A percentile compares a stretch with the other conserved stretches of the same genome.
phyloP scores from a whole-genome alignment of 2,797 vertebrate species.

The Poeciliopsis gracilis region DNA sequence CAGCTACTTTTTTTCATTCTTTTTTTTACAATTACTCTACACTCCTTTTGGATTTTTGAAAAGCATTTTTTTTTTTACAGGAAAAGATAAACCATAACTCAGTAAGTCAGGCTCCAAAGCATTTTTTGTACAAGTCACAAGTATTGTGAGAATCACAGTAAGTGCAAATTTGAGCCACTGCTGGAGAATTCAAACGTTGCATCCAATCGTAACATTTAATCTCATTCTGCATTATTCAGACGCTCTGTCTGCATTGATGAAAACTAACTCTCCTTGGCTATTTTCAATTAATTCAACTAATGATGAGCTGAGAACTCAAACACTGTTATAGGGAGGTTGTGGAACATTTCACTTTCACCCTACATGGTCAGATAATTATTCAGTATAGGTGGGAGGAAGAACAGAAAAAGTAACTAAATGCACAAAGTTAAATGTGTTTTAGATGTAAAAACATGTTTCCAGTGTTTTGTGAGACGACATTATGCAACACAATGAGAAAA shows the following conservation, averaged over 20 bases:
- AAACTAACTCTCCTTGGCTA: background rate
- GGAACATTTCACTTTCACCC: background rate
- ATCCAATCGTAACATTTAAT: background rate
- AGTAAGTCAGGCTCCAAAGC: too few relatives aligned
- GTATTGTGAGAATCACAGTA: background rate
- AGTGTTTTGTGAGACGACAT: background rate
- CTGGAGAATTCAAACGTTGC: background rate
- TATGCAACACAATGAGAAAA: background rate
- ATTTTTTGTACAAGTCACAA: background rate
- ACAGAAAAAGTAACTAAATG: background rate
- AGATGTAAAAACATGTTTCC: background rate
- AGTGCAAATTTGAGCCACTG: background rate
- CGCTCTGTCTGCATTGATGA: background rate
- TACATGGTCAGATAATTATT: background rate
- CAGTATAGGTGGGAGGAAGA: too few relatives aligned
- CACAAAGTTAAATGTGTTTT: background rate
- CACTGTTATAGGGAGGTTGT: background rate
- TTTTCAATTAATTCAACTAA: background rate
- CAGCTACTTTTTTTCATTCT: background rate
- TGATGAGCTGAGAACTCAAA: background rate
- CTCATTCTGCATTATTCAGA: background rate
- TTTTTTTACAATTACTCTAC: background rate
- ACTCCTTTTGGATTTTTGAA: background rate
- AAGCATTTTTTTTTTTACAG: background rate
- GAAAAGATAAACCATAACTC: background rate